A percentile compares a stretch with the other conserved stretches of the same genome.
Evolutionary conservation across 2,113 vertebrate species (phyloP).

Genomic region (Pavo muticus): DNA sequence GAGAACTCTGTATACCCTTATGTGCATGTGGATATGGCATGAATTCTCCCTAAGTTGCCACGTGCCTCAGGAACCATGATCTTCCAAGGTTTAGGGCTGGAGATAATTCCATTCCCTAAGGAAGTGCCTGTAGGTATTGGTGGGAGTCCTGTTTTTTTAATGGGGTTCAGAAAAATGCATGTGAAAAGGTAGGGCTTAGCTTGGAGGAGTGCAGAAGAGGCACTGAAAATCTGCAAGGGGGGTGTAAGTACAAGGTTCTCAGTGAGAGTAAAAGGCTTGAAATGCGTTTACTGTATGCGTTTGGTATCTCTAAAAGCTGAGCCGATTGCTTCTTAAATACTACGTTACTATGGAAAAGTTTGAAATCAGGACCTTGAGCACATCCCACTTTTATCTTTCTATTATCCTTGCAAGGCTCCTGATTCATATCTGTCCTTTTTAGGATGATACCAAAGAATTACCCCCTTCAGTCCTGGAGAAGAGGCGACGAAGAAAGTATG

Average conservation of each 20-base stretch:
- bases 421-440: background rate
- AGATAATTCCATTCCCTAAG: background rate
- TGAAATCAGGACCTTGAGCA: background rate
- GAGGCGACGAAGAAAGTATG: constrained; percentile 87
- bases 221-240: background rate
- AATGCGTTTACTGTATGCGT: background rate
- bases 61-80: background rate
- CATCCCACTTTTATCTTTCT: background rate
- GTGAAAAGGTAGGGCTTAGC: background rate
- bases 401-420: background rate
- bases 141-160: background rate
- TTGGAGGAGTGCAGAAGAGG: background rate
- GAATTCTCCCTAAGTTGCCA: background rate
- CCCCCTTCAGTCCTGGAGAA: constrained; percentile 82
- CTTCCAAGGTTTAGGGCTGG: background rate
- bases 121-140: background rate
- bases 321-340: background rate
- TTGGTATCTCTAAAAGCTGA: background rate
- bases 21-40: background rate
- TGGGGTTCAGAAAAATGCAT: background rate
- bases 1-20: background rate
- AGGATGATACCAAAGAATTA: constrained; percentile 80
- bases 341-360: background rate
- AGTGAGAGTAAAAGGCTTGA: background rate
- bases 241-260: accelerated